Percentiles rank a stretch among this genome's conserved stretches.
Conservation (phyloP, 2,113 vertebrate species). For the Python bivittatus region DNA sequence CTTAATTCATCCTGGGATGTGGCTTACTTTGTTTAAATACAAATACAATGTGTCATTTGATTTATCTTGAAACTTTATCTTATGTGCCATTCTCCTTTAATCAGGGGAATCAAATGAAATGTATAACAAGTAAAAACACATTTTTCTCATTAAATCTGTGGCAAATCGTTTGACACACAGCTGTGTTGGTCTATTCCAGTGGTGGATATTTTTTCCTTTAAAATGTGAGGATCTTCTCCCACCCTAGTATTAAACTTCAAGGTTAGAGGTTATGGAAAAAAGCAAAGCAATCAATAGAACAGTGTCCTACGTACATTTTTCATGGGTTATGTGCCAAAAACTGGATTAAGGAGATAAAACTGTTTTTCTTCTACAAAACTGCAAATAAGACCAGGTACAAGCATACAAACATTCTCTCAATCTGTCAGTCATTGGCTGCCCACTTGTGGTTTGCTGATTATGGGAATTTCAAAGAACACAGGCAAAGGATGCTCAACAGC, state of each 20-base stretch:
- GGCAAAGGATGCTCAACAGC: slow-evolving; percentile 35
- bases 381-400: slow-evolving; percentile 38
- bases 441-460: slow-evolving; percentile 54
- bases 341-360: slow-evolving; percentile 64
- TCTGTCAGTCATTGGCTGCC: slow-evolving; percentile 55
- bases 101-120: slow-evolving; percentile 33
- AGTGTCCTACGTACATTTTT: slow-evolving; percentile 57
- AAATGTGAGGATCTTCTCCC: slow-evolving; percentile 50
- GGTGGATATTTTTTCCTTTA: slow-evolving; percentile 50
- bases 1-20: background rate
- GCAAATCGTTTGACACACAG: slow-evolving; percentile 46
- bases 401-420: slow-evolving; percentile 41
- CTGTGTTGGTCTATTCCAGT: slow-evolving; percentile 56
- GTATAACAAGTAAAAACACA: slow-evolving; percentile 33
- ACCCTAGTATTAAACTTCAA: slow-evolving; percentile 53
- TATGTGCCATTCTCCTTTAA: slow-evolving; percentile 23
- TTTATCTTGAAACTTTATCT: slow-evolving; percentile 42
- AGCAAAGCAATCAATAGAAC: slow-evolving; percentile 60
- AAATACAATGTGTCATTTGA: slow-evolving; percentile 42
- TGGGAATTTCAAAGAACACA: slow-evolving; percentile 44
- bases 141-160: slow-evolving; percentile 46
- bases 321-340: slow-evolving; percentile 45
- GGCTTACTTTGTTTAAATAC: slow-evolving; percentile 13
- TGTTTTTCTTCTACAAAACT: slow-evolving; percentile 57
- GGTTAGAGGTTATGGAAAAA: slow-evolving; percentile 44